Base-by-base conservation (phyloP, 1,140 invertebrate genomes). In the Thaumetopoea pityocampa region DNA sequence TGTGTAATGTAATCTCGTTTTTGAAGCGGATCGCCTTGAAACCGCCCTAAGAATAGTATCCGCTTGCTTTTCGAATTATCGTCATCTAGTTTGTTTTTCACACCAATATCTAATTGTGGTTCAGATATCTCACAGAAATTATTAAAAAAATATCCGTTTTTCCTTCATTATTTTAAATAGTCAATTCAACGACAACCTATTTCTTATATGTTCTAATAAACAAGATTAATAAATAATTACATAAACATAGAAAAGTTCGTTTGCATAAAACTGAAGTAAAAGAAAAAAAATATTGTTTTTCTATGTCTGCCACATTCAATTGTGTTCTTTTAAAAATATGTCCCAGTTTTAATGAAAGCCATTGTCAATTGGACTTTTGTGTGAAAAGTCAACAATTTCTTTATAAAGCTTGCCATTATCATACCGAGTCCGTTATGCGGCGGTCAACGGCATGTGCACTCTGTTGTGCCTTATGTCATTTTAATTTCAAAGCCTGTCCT, bases 11-110 rank as follows among this genome's bases (percentile, higher is more conserved):
- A 60, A 67, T 67, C 72, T 67, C 53, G 71, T 64, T 68, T 50
- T 59, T 56, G 50, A 52, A 80, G 62, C 73, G 47, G 79, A 83
- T 68, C 65, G 66, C 79, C 79, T 83, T 83, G 79, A 77, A 74
- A 73, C 60, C 49, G 58, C 57, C 57, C 65, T 69, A 57, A 69
- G 70, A 74, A 71, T 67, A 57, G 59, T 66, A 60, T 55, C 68
- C 72, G 60, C 55, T 80, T 70, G 68, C 67, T 73, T 68, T 68
- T 72, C 59, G 55, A 50, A 59, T 53, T 47, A 67, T 43, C 38
- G 45, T 60, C 53, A 58, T 67, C 56, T 66, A 60, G 42, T 59
- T 52, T 60, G 54, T 60, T 62, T 56, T 66, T 66, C 50, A 50
- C 37, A 44, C 20, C 32, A 42, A 38, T 36, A 38, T 38, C 49